These are phyloP conservation scores for Drosophila repleta DNA, from an alignment of 1,140 invertebrate genomes.

Conservation along the genomic window DNA sequence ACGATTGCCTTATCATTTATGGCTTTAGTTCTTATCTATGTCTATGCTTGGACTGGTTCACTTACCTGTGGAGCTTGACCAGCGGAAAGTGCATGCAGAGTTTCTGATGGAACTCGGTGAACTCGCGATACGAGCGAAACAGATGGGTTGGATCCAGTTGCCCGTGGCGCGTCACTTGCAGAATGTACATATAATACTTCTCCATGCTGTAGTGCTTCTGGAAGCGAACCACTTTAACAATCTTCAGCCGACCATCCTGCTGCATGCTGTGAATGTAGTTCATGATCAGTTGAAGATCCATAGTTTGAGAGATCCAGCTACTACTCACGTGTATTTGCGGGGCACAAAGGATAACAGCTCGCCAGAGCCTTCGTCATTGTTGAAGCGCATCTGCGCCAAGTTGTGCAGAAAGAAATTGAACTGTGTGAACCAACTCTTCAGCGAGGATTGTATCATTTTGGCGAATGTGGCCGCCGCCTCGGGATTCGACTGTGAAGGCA, in stretches of 20 bases:
- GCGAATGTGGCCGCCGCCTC: constrained; percentile 97
- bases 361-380: constrained; percentile 92
- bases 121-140: constrained; percentile 97
- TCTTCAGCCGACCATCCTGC: constrained; percentile 95
- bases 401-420: constrained; percentile 99
- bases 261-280: constrained; percentile 87
- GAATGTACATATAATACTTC: constrained; percentile 98
- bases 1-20: too few species aligned
- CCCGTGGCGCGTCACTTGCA: constrained; percentile 93
- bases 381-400: constrained; percentile 96
- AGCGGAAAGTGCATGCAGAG: constrained; percentile 96
- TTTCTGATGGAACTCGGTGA: constrained; percentile 98
- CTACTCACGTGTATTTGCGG: constrained; percentile 94
- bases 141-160: constrained; percentile 93
- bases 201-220: constrained; percentile 98
- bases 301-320: neutral
- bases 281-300: too few species aligned
- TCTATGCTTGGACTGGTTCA: neutral
- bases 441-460: constrained; percentile 94
- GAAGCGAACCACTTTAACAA: constrained; percentile 93
- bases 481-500: constrained; percentile 95
- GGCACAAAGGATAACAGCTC: constrained; percentile 96
- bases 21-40: neutral
- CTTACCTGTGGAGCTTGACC: constrained; percentile 92
- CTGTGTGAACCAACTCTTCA: constrained; percentile 95